Percentiles rank a stretch among this genome's conserved stretches.
Conservation (phyloP, 1,140 invertebrate genomes). For the Muscidifurax raptorellus region DNA sequence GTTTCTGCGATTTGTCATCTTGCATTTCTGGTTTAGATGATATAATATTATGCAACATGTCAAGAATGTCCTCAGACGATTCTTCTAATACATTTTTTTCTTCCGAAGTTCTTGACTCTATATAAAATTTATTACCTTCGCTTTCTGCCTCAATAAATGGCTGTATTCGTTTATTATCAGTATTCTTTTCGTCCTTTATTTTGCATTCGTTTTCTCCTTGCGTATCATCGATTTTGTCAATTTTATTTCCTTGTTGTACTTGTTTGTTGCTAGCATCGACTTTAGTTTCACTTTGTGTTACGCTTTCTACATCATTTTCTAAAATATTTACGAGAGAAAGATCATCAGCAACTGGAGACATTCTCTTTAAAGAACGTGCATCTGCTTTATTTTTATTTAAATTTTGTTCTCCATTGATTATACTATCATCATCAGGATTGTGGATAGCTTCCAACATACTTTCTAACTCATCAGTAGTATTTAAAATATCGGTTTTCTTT, state of each 20-base stretch:
- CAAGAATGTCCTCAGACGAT: conserved; percentile 81
- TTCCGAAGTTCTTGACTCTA: conserved; percentile 40
- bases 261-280: conserved; percentile 11
- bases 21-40: conserved; percentile 73
- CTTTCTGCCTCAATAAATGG: conserved; percentile 23
- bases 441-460: conserved; percentile 74
- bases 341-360: conserved; percentile 71
- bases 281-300: conserved; percentile 37
- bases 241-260: conserved; percentile 52
- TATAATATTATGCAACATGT: conserved; percentile 82
- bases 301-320: conserved; percentile 69
- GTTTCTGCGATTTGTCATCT: conserved; percentile 67
- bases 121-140: conserved; percentile 60
- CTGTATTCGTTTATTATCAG: conserved; percentile 16
- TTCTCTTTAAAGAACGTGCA: conserved; percentile 61
- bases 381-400: conserved; percentile 58
- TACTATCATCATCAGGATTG: conserved; percentile 70
- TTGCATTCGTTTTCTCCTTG: background rate
- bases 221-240: conserved; percentile 39
- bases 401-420: conserved; percentile 64
- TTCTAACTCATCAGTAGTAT: conserved; percentile 73
- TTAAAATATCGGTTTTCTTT: conserved; percentile 64
- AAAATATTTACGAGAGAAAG: conserved; percentile 72
- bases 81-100: conserved; percentile 71
- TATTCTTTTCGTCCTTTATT: background rate